Base-by-base conservation (phyloP, 2,797 vertebrate genomes). In the Gymnoscopelus microlampas region DNA sequence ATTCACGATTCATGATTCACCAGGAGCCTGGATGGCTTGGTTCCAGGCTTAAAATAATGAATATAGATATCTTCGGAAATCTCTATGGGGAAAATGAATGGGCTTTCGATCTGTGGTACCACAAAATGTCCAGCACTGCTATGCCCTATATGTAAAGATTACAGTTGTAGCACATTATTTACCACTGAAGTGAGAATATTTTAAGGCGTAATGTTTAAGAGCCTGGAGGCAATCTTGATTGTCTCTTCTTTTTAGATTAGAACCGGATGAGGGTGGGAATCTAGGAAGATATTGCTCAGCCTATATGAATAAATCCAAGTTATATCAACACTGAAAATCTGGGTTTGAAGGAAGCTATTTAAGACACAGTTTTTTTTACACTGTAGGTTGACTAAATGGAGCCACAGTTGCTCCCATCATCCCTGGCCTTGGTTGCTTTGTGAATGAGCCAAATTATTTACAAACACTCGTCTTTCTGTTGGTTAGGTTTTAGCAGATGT, bases 331-430 rank as follows among this genome's bases (percentile, higher is more conserved):
- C 29, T 57, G 66, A 80, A 85, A 77, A 84, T 74, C 60, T 69
- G 68, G 63, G 57, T 78, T 88, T 86, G 79, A 86, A 75, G 68
- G 67, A 81, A 76, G 85, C 78, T 87, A 88, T 87, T 88, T 84
- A 81, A 84, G 64, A 79, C 77, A 70, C 63, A 71, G 69, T 68
- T 82, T 78, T 39, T 39, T 44, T 44, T 9, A 8, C 2, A 78
- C 75, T 60, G 64, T 67, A 79, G 60, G 51, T 62, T 61, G 77
- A 77, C 53, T 78, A 71, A 81, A 78, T 58, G 70, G 57, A 75
- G 68, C 68, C 76, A 66, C 63, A 56, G 68, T 58, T 73, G 65
- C 73, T 63, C 76, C 68, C 56, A 54, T 74, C 60, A 67, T 81
- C 49, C 56, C 0, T 47, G 53, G 63, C 54, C 81, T 78, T 80